Base-by-base conservation (phyloP, 2,888 invertebrate genomes). In the Apomyelois bistriatella region DNA sequence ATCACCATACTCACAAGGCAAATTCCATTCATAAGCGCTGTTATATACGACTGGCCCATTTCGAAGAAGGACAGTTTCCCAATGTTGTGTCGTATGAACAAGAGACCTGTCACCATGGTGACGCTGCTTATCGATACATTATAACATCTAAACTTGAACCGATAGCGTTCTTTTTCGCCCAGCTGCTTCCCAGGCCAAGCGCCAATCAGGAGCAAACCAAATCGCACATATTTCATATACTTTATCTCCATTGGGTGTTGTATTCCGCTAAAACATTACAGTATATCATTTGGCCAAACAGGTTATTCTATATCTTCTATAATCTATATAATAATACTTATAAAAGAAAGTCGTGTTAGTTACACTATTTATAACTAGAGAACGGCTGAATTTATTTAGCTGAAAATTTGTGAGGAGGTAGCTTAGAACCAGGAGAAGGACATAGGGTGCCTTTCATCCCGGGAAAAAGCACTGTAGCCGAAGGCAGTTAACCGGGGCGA, bases 11-110 rank as follows among this genome's bases (percentile, higher is more conserved):
- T 53, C 28, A 53, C 49, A 37, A 30, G 12, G 9, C 36, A 36
- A 43, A 54, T 15, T 0, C 30, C 3, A 49, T 53, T 53, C 10
- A 54, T 13, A 9, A 55, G 38, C 1, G 51, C 22, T 0, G 53
- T 47, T 9, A 54, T 35, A 13, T 57, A 57, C 5, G 28, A 42
- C 8, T 57, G 51, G 8, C 57, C 57, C 22, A 57, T 37, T 10
- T 57, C 57, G 30, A 52, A 40, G 35, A 57, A 52, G n/a, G 43
- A 16, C 16, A 55, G 37, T 12, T 13, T 30, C 8, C 41, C 15
- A 1, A 22, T 28, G 17, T 43, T 32, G 8, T 17, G 42, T 38
- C 15, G 48, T 12, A 52, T 9, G 42, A 48, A 53, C n/a, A 4
- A 10, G 10, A 48, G 8, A 1, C 42, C 48, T 1, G 22, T 22